Conservation (phyloP, 2,113 vertebrate genomes). For the Holacanthus passer region DNA sequence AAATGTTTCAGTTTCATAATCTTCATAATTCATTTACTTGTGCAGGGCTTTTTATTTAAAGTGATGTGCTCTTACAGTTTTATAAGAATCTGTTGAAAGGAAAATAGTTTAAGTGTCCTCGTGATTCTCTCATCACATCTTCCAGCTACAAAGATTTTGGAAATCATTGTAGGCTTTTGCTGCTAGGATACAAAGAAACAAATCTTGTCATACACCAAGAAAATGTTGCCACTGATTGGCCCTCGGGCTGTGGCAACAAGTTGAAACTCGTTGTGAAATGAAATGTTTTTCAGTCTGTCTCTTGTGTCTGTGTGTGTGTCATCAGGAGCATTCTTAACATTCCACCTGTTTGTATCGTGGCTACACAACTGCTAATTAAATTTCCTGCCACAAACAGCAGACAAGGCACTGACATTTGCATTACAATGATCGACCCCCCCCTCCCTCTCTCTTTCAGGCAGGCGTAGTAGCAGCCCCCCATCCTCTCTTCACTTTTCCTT, state of each 20-base stretch:
- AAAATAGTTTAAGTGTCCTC: slow-evolving; percentile 49
- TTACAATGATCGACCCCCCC: slow-evolving; percentile 83
- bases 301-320: slow-evolving; percentile 62
- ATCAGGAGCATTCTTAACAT: slow-evolving; percentile 87
- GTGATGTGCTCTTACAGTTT: slow-evolving; percentile 24
- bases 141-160: slow-evolving; percentile 57
- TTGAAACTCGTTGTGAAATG: slow-evolving; percentile 79
- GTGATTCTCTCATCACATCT: slow-evolving; percentile 45
- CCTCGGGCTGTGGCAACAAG: slow-evolving; percentile 69
- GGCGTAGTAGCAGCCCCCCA: slow-evolving; percentile 61
- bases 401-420: slow-evolving; percentile 86
- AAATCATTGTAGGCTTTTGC: slow-evolving; percentile 51
- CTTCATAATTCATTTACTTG: slow-evolving; percentile 56
- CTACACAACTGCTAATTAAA: slow-evolving; percentile 88
- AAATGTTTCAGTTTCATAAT: slow-evolving; percentile 61
- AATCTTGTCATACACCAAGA: slow-evolving; percentile 53
- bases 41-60: slow-evolving; percentile 42
- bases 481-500: slow-evolving; percentile 48
- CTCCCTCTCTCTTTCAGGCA: slow-evolving; percentile 54
- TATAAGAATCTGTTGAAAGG: slow-evolving; percentile 39
- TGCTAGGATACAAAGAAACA: slow-evolving; percentile 75
- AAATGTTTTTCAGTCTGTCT: slow-evolving; percentile 75
- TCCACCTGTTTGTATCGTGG: slow-evolving; percentile 89
- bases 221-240: slow-evolving; percentile 62
- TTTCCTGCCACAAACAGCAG: slow-evolving; percentile 87